A percentile compares a stretch with the other conserved stretches of the same genome.
Conservation (phyloP, 2,113 vertebrate genomes). For the Gobius niger region DNA sequence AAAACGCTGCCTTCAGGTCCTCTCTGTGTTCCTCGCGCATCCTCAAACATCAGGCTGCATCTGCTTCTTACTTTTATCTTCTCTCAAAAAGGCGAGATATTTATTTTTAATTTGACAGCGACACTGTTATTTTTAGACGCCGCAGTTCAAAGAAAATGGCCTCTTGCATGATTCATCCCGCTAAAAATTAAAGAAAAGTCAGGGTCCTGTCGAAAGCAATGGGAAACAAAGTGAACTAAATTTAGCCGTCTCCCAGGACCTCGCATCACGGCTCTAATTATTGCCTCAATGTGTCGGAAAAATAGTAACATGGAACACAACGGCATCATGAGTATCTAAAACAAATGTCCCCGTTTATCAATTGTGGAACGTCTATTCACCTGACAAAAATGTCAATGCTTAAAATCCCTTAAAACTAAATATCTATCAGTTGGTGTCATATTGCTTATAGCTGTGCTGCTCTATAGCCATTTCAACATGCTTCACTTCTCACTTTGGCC, state of each 20-base stretch:
- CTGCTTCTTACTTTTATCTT: conserved; percentile 54
- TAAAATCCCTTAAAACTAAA: not conserved
- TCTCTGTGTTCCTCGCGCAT: conserved; percentile 29
- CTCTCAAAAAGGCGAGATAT: conserved; percentile 36
- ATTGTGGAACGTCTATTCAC: not conserved
- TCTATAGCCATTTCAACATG: not conserved
- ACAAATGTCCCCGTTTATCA: too few species aligned
- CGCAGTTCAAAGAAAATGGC: conserved; percentile 67
- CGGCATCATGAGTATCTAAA: conserved; percentile 9
- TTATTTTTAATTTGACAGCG: conserved; percentile 80
- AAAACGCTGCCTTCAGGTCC: conserved; percentile 41
- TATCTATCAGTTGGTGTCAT: not conserved
- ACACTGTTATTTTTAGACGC: conserved; percentile 73
- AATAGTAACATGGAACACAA: conserved; percentile 43
- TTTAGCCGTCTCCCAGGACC: conserved; percentile 64
- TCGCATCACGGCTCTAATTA: conserved; percentile 67
- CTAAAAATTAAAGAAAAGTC: conserved; percentile 31
- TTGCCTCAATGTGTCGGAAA: conserved; percentile 54
- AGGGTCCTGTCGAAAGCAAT: conserved; percentile 46
- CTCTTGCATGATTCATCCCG: conserved; percentile 65
- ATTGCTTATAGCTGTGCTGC: not conserved
- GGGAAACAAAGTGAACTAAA: conserved; percentile 67
- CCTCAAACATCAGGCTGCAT: conserved; percentile 46
- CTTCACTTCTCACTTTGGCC: not conserved
- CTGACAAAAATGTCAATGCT: not conserved